Conservation (phyloP, 2,888 invertebrate genomes). For the Stenchaetothrips biformis region DNA sequence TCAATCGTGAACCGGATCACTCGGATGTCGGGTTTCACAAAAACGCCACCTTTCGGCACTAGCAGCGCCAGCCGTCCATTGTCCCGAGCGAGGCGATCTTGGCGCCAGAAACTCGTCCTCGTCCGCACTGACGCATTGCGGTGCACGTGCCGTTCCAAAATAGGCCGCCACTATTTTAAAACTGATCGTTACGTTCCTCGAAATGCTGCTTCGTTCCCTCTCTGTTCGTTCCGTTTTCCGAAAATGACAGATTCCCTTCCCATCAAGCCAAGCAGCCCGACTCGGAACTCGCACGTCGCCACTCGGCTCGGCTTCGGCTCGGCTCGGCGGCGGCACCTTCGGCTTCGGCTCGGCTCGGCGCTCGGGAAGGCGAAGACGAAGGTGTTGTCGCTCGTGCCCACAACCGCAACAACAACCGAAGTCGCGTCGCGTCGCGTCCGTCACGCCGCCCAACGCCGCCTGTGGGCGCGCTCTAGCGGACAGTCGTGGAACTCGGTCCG, state of each 20-base stretch:
- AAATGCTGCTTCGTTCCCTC: neutral
- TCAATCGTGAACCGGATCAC: conserved; percentile 20
- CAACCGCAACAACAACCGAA: neutral
- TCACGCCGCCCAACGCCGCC: neutral
- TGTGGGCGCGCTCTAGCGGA: neutral
- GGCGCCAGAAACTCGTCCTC: conserved; percentile 26
- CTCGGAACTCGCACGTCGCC: neutral
- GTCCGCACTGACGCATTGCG: neutral
- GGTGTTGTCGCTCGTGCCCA: neutral
- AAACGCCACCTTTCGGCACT: conserved; percentile 22
- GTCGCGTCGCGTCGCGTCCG: neutral
- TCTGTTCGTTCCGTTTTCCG: conserved; percentile 41
- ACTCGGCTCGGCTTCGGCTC: neutral
- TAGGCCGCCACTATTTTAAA: conserved; percentile 2
- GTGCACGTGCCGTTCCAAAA: neutral
- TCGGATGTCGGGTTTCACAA: neutral
- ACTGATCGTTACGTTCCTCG: neutral
- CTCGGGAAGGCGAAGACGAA: neutral
- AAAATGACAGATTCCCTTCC: conserved; percentile 39
- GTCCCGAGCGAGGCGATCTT: conserved; percentile 35
- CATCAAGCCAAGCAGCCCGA: conserved; percentile 37
- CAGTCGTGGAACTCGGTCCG: neutral
- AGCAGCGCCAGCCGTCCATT: conserved; percentile 35
- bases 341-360: neutral
- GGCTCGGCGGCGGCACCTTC: neutral